Evolutionary conservation across 2,797 vertebrate species (phyloP).

Genomic region (Caiman crocodilus): DNA sequence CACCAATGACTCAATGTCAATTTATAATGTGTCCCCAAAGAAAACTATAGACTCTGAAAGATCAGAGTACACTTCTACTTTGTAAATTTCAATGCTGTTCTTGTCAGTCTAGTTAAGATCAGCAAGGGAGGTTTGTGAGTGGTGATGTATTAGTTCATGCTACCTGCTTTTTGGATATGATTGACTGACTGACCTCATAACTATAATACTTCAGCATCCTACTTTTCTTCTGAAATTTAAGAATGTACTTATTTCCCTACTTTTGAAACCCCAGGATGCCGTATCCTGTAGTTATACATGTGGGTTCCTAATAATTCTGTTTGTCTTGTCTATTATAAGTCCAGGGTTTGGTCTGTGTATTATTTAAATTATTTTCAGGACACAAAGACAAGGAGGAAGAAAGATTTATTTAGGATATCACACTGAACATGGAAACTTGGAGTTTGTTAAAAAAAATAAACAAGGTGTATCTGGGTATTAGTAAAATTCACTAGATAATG

Average conservation of each 20-base stretch:
- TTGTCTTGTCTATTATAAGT: background rate
- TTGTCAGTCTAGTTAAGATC: background rate
- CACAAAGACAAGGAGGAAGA: background rate
- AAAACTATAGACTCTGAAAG: background rate
- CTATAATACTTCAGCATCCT: background rate
- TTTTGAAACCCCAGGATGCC: background rate
- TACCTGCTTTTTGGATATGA: background rate
- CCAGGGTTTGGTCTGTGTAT: background rate
- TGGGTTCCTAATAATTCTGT: background rate
- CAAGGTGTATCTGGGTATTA: background rate
- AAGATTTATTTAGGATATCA: background rate
- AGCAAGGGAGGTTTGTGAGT: background rate
- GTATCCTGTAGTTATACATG: background rate
- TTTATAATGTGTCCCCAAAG: background rate
- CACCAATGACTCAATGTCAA: background rate
- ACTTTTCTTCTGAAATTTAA: background rate
- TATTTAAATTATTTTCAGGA: background rate
- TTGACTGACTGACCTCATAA: background rate
- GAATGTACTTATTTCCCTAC: fast-evolving
- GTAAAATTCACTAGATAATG: background rate
- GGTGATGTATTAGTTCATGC: background rate
- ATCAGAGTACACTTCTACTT: background rate
- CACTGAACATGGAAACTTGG: background rate
- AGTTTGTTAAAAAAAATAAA: background rate
- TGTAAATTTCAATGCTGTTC: background rate